Base-by-base conservation (phyloP, 2,113 vertebrate genomes). In the Monarcha castaneiventris region DNA sequence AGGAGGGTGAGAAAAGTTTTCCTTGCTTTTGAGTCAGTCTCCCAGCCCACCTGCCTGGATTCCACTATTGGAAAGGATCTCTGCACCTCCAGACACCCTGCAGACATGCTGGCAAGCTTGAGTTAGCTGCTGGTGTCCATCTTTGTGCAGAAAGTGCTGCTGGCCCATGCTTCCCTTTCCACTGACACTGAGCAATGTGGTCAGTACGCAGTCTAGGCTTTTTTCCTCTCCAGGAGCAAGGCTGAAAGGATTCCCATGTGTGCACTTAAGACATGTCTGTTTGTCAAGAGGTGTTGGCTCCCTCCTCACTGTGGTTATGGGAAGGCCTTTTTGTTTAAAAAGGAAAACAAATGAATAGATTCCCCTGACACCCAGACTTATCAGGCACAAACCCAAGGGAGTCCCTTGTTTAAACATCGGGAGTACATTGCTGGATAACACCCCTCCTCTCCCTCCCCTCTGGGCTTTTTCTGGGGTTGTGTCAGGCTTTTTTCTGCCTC, bases 261-360 rank as follows among this genome's bases (percentile, higher is more conserved):
- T 87, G 76, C 86, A 49, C 88, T 93, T 92, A 48, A 88, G 78
- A 77, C 71, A 86, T 77, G 44, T 39, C 85, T 95, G 41, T 75
- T 94, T 12, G 2, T 91, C 78, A 68, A 82, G 91, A 95, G 63
- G 49, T 93, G 73, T 71, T 95, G 91, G 73, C 93, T 94, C 91
- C 78, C 90, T 97, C 75, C 68, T 92, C 49, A 5, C 87, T 72
- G 58, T 35, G 73, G 86, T 96, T 94, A 86, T 95, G 96, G 88
- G 83, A 96, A 95, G 62, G 69, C 69, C 62, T 95, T 97, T 94
- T 87, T 95, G 86, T 97, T 93, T 93, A 89, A 94, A 93, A 61
- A 94, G 75, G 80, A 94, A 95, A 93, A 87, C 79, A 93, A 92
- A 95, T 92, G 48, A 93, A 94, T 82, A 93, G 90, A 93, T 93